These are phyloP conservation scores for Pogonomyrmex californicus DNA, from an alignment of 1,140 invertebrate species.

Conservation along the genomic window DNA sequence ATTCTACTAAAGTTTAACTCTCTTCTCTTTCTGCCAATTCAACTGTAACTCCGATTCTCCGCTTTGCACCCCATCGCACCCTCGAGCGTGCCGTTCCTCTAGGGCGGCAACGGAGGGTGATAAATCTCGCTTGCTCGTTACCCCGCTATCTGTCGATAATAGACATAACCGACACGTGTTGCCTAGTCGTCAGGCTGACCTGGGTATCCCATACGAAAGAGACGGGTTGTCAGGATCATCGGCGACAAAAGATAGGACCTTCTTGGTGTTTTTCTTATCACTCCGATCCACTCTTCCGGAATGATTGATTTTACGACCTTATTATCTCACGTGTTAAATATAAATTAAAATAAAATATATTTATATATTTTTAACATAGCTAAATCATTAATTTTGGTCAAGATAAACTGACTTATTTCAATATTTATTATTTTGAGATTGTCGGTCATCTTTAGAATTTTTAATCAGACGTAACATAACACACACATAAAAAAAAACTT, in stretches of 20 bases:
- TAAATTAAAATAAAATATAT: not conserved
- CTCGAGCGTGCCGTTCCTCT: slow-evolving; percentile 63
- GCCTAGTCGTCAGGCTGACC: slow-evolving; percentile 80
- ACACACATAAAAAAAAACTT: not conserved
- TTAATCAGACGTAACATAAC: not conserved
- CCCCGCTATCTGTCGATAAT: slow-evolving; percentile 81
- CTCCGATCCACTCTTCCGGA: not conserved
- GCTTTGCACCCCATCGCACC: slow-evolving; percentile 63
- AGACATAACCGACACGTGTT: slow-evolving; percentile 85
- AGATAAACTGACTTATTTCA: not conserved
- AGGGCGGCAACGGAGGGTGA: slow-evolving; percentile 74
- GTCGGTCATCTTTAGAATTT: not conserved
- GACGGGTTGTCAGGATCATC: slow-evolving; percentile 68
- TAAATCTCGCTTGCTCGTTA: slow-evolving; percentile 81
- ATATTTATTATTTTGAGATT: not conserved
- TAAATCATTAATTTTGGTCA: not conserved
- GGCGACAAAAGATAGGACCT: slow-evolving; percentile 55
- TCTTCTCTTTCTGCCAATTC: slow-evolving; percentile 67
- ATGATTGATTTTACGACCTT: slow-evolving; percentile 37
- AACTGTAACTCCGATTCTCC: slow-evolving; percentile 68
- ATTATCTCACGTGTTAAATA: not conserved
- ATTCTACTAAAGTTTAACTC: slow-evolving; percentile 36
- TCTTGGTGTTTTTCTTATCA: slow-evolving; percentile 16
- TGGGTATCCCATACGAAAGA: slow-evolving; percentile 61
- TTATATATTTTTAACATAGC: not conserved